Evolutionary conservation across 1,140 invertebrate species (phyloP).

Genomic region (Camponotus pennsylvanicus): DNA sequence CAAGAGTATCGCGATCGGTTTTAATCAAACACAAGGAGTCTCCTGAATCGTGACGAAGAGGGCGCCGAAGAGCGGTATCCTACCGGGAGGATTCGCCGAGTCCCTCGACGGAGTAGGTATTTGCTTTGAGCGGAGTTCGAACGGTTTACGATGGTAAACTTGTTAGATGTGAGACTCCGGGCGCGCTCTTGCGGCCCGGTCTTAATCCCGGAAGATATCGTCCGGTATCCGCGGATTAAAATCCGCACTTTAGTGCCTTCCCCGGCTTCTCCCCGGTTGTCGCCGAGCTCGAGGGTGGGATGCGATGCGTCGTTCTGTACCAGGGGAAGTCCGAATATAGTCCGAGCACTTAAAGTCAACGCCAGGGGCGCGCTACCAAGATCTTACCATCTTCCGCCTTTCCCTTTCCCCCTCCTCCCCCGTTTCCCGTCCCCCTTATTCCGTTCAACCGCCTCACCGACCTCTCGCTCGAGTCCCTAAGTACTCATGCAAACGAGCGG

Average conservation of each 20-base stretch:
- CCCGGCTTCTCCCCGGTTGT: slow-evolving; percentile 29
- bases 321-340: slow-evolving; percentile 56
- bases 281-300: slow-evolving; percentile 56
- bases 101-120: slow-evolving; percentile 60
- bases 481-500: slow-evolving; percentile 72
- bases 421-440: slow-evolving; percentile 39
- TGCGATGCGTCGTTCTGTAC: neutral
- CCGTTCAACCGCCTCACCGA: slow-evolving; percentile 27
- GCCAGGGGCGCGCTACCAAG: slow-evolving; percentile 51
- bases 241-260: slow-evolving; percentile 70
- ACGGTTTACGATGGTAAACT: slow-evolving; percentile 69
- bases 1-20: slow-evolving; percentile 33
- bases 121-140: slow-evolving; percentile 75
- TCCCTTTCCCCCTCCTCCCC: neutral
- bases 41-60: slow-evolving; percentile 44
- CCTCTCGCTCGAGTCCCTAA: slow-evolving; percentile 60
- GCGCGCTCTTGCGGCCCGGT: slow-evolving; percentile 57
- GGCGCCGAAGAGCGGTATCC: slow-evolving; percentile 43
- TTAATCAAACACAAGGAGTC: slow-evolving; percentile 55
- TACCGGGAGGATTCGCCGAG: slow-evolving; percentile 36
- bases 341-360: slow-evolving; percentile 74
- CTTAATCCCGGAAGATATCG: slow-evolving; percentile 76
- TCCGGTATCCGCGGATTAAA: slow-evolving; percentile 76
- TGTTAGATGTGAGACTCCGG: slow-evolving; percentile 70
- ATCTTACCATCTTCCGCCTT: slow-evolving; percentile 35